Base-by-base conservation (phyloP, 2,113 vertebrate genomes). In the Lagopus leucura region DNA sequence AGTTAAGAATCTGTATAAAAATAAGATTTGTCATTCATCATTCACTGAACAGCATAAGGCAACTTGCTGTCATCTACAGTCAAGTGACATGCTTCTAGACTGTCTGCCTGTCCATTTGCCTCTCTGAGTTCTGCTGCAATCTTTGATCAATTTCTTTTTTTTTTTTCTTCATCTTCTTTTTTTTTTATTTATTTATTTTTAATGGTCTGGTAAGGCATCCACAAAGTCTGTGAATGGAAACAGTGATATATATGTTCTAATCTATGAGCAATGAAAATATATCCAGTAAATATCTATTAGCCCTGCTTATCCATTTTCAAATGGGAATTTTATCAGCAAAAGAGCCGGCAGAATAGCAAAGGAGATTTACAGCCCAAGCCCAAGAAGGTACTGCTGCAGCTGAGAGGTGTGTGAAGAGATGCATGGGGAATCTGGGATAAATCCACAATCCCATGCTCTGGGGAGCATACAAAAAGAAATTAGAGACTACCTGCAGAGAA, bases 1-100 rank as follows among this genome's bases (percentile, higher is more conserved):
- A 97, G 95, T 96, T 96, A 97, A 97, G 91, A 96, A 97, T 97
- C 96, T 98, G 94, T 97, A 96, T 96, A 97, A 97, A 94, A 97
- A 96, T 96, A 94, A 95, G 94, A 91, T 95, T 97, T 97, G 89
- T 96, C 96, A 97, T 96, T 83, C 88, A 96, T 97, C 95, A 97
- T 94, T 97, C 93, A 94, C 88, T 77, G 91, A 97, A 95, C 72
- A 96, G 61, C 86, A 89, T 94, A 95, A 93, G 95, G 96, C 82
- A 97, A 95, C 91, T 96, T 93, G 93, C 77, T 96, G 88, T 96
- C 94, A 96, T 78, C 90, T 94, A 96, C 64, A 95, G 91, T 82
- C 94, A 96, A 97, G 88, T 94, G 95, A 92, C 74, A 96, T 96
- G 90, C 88, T 93, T 93, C 92, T 96, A 94, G 76, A 92, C 91